phyloP scores from a whole-genome alignment of 2,113 vertebrate genomes.

The Macheiramphus alcinus region DNA sequence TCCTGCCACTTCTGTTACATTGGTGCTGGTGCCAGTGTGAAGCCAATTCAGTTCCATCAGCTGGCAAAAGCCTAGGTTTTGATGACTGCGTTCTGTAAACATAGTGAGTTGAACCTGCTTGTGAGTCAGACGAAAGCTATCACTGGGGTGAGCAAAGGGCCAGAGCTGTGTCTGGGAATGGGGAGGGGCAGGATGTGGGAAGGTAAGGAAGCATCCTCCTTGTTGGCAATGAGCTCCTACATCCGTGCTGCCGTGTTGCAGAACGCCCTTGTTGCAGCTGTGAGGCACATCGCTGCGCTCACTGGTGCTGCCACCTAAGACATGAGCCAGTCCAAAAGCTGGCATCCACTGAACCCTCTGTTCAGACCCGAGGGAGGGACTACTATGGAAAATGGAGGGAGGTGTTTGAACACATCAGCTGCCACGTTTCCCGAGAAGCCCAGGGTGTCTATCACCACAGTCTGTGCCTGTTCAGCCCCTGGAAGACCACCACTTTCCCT shows the following conservation, averaged over 20 bases:
- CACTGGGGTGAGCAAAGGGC: not conserved
- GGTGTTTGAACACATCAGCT: not conserved
- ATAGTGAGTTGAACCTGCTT: not conserved
- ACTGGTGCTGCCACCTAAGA: not conserved
- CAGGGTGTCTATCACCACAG: not conserved
- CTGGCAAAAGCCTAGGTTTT: not conserved
- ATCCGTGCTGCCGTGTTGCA: not conserved
- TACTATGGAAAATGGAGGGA: not conserved
- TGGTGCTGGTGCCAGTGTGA: not conserved
- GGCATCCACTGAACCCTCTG: not conserved
- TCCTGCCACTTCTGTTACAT: not conserved
- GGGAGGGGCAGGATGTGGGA: not conserved
- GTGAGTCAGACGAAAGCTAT: fast-evolving
- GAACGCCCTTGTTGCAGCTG: not conserved
- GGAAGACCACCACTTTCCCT: not conserved
- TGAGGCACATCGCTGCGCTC: fast-evolving
- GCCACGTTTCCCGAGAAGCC: fast-evolving
- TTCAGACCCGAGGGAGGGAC: not conserved
- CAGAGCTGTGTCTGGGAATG: not conserved
- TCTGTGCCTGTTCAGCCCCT: not conserved
- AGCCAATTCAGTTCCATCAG: not conserved
- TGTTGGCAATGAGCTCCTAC: not conserved
- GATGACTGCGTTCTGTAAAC: not conserved
- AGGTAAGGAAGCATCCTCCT: not conserved
- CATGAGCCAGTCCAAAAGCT: not conserved